phyloP scores from a whole-genome alignment of 2,113 vertebrate species.

The Cisticola juncidis region DNA sequence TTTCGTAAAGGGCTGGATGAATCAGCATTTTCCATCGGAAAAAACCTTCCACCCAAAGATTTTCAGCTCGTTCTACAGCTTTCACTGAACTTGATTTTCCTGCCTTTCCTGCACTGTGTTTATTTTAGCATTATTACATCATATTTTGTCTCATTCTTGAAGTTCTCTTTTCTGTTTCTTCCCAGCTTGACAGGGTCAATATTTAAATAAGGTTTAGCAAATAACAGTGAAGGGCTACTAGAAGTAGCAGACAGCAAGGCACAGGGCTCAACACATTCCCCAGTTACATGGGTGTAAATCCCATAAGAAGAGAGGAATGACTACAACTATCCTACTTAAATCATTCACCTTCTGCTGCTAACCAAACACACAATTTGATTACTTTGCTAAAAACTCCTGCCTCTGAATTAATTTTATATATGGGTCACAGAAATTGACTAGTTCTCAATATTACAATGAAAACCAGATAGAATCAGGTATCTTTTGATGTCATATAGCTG shows the following conservation, averaged over 20 bases:
- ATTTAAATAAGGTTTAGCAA: slow-evolving; percentile 9
- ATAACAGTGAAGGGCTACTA: background rate
- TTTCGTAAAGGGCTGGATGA: background rate
- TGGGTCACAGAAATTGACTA: background rate
- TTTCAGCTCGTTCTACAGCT: background rate
- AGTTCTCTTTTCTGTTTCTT: slow-evolving; percentile 9
- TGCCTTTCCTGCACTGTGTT: slow-evolving; percentile 53
- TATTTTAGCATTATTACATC: slow-evolving; percentile 37
- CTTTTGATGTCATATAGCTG: background rate
- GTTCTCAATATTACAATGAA: background rate
- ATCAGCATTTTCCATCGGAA: slow-evolving; percentile 44
- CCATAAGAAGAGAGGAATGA: background rate
- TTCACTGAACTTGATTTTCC: slow-evolving; percentile 19
- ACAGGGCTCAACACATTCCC: background rate
- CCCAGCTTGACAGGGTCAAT: background rate
- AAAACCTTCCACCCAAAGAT: background rate
- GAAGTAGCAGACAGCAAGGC: background rate
- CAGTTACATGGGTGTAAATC: background rate
- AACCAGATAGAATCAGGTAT: background rate
- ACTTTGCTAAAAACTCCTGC: background rate
- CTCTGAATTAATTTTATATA: background rate
- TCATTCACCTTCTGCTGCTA: background rate
- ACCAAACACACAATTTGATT: background rate
- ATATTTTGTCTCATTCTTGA: slow-evolving; percentile 29
- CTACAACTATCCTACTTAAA: background rate